phyloP scores from a whole-genome alignment of 2,888 invertebrate genomes.

The Hedya salicella region DNA sequence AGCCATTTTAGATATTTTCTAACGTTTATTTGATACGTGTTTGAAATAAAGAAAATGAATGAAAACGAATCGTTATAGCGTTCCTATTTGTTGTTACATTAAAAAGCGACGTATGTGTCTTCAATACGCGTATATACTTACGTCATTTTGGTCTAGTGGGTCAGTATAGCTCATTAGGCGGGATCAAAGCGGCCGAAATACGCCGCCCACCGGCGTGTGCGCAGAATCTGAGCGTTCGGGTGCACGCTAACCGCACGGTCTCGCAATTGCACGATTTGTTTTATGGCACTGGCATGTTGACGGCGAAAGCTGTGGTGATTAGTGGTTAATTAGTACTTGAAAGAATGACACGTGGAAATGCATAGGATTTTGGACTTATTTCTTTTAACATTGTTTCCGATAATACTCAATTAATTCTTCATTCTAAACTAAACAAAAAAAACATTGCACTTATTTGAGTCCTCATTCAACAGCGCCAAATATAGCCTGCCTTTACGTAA shows the following conservation, averaged over 20 bases:
- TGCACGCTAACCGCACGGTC: slow-evolving; percentile 15
- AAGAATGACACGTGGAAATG: no score
- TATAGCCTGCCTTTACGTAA: no score
- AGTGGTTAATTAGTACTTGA: no score
- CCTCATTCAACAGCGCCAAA: no score
- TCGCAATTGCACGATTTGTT: background rate
- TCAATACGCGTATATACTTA: background rate
- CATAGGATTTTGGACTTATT: no score
- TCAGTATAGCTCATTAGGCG: slow-evolving; percentile 38
- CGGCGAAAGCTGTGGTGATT: no score
- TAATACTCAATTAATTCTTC: no score
- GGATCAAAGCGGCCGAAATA: slow-evolving; percentile 43
- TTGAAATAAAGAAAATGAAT: slow-evolving; percentile 35
- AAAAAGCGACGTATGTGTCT: background rate
- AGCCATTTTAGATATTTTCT: slow-evolving; percentile 6
- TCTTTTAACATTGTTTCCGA: no score
- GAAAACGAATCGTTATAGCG: slow-evolving; percentile 29
- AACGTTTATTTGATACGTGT: slow-evolving; percentile 13
- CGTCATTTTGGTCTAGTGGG: background rate
- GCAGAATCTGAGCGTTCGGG: slow-evolving; percentile 25
- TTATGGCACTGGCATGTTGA: no score
- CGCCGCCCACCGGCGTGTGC: slow-evolving; percentile 37
- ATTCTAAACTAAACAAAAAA: no score
- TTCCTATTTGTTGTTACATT: background rate
- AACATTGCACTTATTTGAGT: no score